Base-by-base conservation (phyloP, 2,797 vertebrate species). In the Phaenicophaeus curvirostris region DNA sequence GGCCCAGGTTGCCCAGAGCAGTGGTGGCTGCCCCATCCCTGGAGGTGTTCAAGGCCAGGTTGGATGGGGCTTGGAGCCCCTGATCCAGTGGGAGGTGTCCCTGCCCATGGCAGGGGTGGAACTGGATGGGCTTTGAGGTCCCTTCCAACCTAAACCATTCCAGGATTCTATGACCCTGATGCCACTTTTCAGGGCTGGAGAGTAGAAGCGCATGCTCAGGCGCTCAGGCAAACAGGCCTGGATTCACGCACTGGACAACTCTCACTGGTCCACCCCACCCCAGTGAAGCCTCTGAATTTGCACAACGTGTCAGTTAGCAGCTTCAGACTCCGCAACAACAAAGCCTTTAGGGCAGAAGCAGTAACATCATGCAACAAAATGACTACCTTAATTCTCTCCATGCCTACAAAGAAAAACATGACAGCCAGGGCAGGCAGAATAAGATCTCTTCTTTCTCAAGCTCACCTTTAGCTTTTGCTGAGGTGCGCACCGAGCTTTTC, bases 401-500 rank as follows among this genome's bases (percentile, higher is more conserved):
- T 1, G 18, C 25, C 82, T 92, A 73, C 23, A 54, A 63, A 84
- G 18, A 12, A 35, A 20, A 81, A 31, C 50, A 35, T 0, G 3
- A 31, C 2, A 4, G 35, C 4, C 8, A 30, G 33, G 48, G 37
- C 21, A 55, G 33, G 53, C 37, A 68, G 76, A 86, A 54, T 30
- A 39, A 54, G 35, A 20, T 8, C 13, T 85, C 61, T 72, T 53
- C 33, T 81, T 18, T 19, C 58, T 23, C 6, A 5, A 68, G 55
- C 96, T 98, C 93, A 99, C 99, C 98, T 98, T 98, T 98, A 98
- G 96, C 98, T 99, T 97, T 99, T 99, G 98, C 98, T 99, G 94
- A 99, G 98, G 96, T 99, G 99, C 48, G 99, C 98, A 67, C 98
- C 98, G 73, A 99, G 98, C 97, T 99, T 99, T 96, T 99, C 99